These are phyloP conservation scores for Rhinatrema bivittatum DNA, from an alignment of 2,797 vertebrate genomes.

Conservation along the genomic window DNA sequence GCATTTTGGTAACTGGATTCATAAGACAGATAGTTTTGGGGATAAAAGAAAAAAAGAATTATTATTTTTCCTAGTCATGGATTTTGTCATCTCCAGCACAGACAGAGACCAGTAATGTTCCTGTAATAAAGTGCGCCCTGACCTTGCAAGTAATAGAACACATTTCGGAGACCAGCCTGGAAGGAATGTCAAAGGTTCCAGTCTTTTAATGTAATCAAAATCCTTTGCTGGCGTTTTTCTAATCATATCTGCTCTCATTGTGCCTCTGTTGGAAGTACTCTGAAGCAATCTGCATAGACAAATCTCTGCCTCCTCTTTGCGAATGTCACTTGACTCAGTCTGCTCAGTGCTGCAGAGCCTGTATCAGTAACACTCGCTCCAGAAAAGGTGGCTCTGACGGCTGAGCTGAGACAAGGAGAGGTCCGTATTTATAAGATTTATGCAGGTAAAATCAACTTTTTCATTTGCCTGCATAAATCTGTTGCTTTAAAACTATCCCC, in stretches of 20 bases:
- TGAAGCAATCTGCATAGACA: slow-evolving; percentile 3
- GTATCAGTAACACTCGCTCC: background rate
- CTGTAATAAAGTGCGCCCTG: background rate
- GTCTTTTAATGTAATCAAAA: too few relatives aligned
- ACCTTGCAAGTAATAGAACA: background rate
- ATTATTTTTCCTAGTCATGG: too few relatives aligned
- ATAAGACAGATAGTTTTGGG: too few relatives aligned
- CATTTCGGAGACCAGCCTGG: too few relatives aligned
- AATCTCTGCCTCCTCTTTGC: background rate
- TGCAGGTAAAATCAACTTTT: too few relatives aligned
- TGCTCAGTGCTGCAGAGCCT: background rate
- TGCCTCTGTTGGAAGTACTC: background rate
- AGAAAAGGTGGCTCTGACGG: background rate
- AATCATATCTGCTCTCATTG: slow-evolving; percentile 2
- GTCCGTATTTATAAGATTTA: too few relatives aligned
- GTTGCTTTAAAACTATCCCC: too few relatives aligned
- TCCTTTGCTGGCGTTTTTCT: slow-evolving; percentile 5
- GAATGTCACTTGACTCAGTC: background rate
- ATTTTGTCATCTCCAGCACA: background rate
- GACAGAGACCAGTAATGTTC: background rate
- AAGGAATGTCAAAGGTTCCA: background rate
- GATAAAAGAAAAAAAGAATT: too few relatives aligned
- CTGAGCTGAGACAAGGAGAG: background rate
- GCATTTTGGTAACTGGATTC: too few relatives aligned
- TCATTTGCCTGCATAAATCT: too few relatives aligned